Base-by-base conservation (phyloP, 2,113 vertebrate species). In the Himantopus leucocephalus region DNA sequence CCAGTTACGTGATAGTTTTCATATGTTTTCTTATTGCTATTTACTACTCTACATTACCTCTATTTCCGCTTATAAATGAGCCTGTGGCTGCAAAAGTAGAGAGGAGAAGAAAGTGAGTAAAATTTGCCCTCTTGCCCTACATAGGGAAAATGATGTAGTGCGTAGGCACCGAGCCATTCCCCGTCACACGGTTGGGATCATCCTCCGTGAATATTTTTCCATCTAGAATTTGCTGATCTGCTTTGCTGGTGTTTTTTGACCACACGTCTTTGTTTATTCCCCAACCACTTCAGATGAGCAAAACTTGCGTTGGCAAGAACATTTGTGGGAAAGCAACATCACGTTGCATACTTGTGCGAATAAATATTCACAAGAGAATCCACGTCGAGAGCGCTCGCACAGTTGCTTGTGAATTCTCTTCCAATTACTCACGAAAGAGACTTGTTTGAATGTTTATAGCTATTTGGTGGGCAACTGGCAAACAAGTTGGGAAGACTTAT, bases 401-500 rank as follows among this genome's bases (percentile, higher is more conserved):
- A 45, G 84, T 85, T 37, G 6, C 60, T 70, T 23, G 75, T 37
- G 15, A 48, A 92, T 91, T 67, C 76, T n/a, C 72, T 81, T 92
- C 66, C 32, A 1, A 43, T 96, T 91, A 78, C 92, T 97, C 96
- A 96, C 72, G 26, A 2, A 37, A 83, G 82, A 77, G 88, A 52
- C 76, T 88, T 7, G 47, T 55, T 55, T 26, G 91, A 19, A 4
- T 81, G 90, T 84, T 93, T 71, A 37, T 37, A 20, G 56, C 56
- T 86, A 59, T 56, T 90, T 84, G 94, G 95, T 88, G 95, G 96
- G 96, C 96, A 94, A 84, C 67, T 75, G 87, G 92, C 83, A 34
- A 52, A 37, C 5, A 8, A 45, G 63, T 32, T 63, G 82, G 88
- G 89, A 70, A 63, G 85, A 7, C 30, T 5, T 5, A 8, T 24